Percentiles rank a stretch among this genome's conserved stretches.
Evolutionary conservation across 2,888 invertebrate genomes (phyloP).

Genomic region (Gymnocheta viridis): DNA sequence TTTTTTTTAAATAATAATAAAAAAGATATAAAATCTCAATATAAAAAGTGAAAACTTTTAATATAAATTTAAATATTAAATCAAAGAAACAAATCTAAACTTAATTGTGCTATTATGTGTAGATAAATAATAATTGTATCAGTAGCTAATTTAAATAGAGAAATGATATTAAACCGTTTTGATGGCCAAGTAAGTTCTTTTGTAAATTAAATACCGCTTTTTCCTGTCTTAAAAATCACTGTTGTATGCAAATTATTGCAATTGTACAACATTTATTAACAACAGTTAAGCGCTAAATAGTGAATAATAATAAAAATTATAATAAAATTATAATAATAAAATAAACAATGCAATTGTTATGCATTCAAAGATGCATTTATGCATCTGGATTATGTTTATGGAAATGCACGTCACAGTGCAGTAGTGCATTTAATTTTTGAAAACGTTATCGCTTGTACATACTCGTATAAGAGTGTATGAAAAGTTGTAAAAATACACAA

Average conservation of each 20-base stretch:
- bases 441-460: background rate
- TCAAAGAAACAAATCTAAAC: background rate
- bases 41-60: constrained; percentile 47
- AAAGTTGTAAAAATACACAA: background rate
- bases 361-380: constrained; percentile 12
- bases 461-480: background rate
- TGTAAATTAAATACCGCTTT: constrained; percentile 23
- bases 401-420: background rate
- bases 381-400: background rate
- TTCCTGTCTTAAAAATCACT: constrained; percentile 28
- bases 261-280: constrained; percentile 49
- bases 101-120: constrained; percentile 3
- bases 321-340: background rate
- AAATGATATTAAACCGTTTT: background rate
- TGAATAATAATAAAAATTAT: constrained; percentile 18
- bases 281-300: constrained; percentile 51
- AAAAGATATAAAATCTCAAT: background rate
- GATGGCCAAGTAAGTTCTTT: background rate
- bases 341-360: background rate
- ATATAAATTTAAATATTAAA: background rate
- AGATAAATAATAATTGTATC: constrained; percentile 1
- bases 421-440: background rate
- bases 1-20: no score
- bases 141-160: background rate
- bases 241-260: constrained; percentile 42